These are phyloP conservation scores for Calameuta idolon DNA, from an alignment of 2,888 invertebrate species.

Conservation along the genomic window DNA sequence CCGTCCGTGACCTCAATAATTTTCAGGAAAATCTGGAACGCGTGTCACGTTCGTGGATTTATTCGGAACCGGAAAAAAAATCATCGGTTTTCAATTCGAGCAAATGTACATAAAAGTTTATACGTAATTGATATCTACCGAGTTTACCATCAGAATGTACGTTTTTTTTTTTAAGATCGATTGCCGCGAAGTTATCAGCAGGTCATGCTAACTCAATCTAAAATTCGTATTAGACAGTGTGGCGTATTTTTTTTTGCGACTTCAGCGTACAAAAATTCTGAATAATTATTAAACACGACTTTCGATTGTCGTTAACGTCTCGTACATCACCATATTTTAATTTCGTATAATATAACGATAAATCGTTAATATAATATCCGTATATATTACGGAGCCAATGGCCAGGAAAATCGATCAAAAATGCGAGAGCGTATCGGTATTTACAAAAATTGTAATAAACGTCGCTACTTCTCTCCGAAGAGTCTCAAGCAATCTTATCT, in stretches of 20 bases:
- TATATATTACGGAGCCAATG: neutral
- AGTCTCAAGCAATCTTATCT: neutral
- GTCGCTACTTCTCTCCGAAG: neutral
- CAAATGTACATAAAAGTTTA: neutral
- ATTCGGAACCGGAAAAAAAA: neutral
- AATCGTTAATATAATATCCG: neutral
- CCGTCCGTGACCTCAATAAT: neutral
- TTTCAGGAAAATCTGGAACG: neutral
- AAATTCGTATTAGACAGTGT: neutral
- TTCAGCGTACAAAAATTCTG: neutral
- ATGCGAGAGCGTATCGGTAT: neutral
- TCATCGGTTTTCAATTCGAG: too few relatives aligned
- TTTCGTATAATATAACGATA: neutral
- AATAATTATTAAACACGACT: neutral
- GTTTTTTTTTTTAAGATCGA: neutral
- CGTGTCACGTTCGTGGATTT: neutral
- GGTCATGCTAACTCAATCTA: neutral
- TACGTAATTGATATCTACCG: neutral
- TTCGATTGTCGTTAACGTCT: neutral
- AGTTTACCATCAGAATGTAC: neutral
- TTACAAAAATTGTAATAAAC: neutral
- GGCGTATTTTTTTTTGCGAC: neutral
- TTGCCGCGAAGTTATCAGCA: neutral
- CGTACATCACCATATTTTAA: neutral
- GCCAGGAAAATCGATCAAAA: neutral